Base-by-base conservation (phyloP, 2,888 invertebrate species). In the Drosophila peninsularis region DNA sequence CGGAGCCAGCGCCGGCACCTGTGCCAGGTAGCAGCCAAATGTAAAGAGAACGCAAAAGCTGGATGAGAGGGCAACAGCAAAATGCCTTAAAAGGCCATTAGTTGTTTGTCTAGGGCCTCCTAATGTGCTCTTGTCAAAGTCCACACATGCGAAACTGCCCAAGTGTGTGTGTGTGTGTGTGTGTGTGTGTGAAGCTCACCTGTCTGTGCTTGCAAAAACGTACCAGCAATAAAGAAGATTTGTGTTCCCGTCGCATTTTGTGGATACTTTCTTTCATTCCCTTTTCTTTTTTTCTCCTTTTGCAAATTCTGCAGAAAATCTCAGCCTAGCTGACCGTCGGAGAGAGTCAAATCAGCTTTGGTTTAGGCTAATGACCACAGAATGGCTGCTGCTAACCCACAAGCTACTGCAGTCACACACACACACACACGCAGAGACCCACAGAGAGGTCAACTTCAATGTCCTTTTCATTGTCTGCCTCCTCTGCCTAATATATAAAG, bases 21-120 rank as follows among this genome's bases (percentile, higher is more conserved):
- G 81, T 65, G 75, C 68, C 58, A 67, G 58, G 21, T 52, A 21
- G 11, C 37, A 45, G 49, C 5, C 49, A 24, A 30, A 50, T 36
- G 30, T 7, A 19, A n/a, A 5, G 37, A n/a, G 30, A 44, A 24
- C 6, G 45, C 21, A 27, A 45, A 30, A 50, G 57, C 62, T 39
- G 60, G 50, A 36, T 58, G 56, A 44, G 58, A 50, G 58, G 52
- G 36, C 47, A 65, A 60, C 62, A 64, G 41, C 67, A 68, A 84
- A 89, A 83, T 87, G 87, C 82, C 88, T 89, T 87, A 78, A 84
- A 88, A 81, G 82, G 84, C 89, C 89, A 84, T 84, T 84, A 84
- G 87, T 88, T 88, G 87, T 84, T 84, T 84, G 83, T 78, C 82
- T 87, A 69, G 69, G 75, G 73, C 79, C 75, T 64, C 75, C 89